Percentiles rank a stretch among this genome's conserved stretches.
Evolutionary conservation across 2,113 vertebrate species (phyloP).

Genomic region (Saccopteryx leptura): DNA sequence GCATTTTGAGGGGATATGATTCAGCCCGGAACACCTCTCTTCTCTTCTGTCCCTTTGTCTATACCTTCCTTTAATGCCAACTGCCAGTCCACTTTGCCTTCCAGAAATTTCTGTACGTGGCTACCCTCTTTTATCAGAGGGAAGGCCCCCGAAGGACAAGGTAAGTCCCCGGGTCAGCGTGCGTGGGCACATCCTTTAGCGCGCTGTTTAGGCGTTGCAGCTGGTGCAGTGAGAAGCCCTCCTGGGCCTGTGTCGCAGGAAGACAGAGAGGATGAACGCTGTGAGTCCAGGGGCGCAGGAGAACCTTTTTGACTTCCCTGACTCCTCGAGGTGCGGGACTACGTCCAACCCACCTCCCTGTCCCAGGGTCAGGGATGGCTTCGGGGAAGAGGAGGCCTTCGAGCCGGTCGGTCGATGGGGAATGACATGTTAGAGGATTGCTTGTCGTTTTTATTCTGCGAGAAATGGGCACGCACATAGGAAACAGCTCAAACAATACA

Average conservation of each 20-base stretch:
- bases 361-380: no score
- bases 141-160: neutral
- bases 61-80: neutral
- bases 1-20: neutral
- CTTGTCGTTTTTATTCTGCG: no score
- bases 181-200: no score
- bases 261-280: neutral
- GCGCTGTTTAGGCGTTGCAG: no score
- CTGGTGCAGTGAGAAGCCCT: neutral
- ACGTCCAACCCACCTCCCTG: neutral
- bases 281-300: neutral
- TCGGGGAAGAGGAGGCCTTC: neutral
- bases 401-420: neutral
- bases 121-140: neutral
- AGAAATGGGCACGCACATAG: neutral
- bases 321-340: neutral
- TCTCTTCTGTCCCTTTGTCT: neutral
- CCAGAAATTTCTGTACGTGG: neutral
- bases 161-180: neutral
- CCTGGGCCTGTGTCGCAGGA: neutral
- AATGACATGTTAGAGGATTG: neutral
- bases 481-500: no score
- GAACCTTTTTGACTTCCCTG: neutral
- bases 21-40: no score
- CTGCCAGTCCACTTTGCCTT: neutral